Conservation (phyloP, 2,113 vertebrate species). For the Cairina moschata region DNA sequence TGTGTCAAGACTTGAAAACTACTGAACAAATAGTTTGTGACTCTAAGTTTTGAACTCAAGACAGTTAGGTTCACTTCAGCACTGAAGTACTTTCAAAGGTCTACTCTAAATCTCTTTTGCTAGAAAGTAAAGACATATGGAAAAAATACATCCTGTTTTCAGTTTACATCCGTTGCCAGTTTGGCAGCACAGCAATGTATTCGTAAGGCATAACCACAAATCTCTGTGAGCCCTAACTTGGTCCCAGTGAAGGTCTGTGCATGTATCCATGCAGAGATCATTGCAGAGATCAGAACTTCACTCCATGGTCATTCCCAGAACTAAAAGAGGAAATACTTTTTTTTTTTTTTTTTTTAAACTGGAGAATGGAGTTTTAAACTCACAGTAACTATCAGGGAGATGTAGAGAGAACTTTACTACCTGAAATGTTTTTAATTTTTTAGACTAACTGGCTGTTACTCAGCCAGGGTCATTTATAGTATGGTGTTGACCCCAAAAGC, state of each 20-base stretch:
- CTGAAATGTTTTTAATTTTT: neutral
- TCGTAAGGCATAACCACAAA: neutral
- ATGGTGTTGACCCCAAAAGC: neutral
- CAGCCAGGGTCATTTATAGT: neutral
- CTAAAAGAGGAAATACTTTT: neutral
- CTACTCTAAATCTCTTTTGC: neutral
- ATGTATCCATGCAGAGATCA: rapidly evolving
- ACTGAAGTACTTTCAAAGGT: neutral
- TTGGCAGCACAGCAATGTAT: neutral
- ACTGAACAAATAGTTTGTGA: neutral
- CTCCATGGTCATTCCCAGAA: neutral
- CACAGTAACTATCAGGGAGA: neutral
- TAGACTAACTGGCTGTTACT: neutral
- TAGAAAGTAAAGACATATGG: neutral
- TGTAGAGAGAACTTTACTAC: neutral
- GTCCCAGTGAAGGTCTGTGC: neutral
- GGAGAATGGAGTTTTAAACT: neutral
- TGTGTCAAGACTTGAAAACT: neutral
- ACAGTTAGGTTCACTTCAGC: neutral
- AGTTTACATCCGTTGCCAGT: neutral
- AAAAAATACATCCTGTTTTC: neutral
- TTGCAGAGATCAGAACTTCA: neutral
- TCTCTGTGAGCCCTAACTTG: neutral
- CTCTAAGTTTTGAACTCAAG: neutral
- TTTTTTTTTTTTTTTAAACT: neutral